These are phyloP conservation scores for Tridacna crocea DNA, from an alignment of 2,888 invertebrate species.

Conservation along the genomic window DNA sequence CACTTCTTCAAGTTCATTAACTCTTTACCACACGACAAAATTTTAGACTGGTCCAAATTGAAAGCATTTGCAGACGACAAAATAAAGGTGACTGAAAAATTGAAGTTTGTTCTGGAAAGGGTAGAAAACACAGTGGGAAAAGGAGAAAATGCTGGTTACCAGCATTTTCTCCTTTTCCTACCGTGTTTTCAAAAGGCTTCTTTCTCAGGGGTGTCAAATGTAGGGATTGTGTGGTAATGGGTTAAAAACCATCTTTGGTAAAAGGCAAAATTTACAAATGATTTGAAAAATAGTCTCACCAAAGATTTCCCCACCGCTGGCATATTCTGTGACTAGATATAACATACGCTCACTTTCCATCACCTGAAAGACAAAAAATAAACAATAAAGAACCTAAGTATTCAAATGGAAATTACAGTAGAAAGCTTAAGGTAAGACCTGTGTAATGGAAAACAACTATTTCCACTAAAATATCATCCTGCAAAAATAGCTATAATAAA, in stretches of 20 bases:
- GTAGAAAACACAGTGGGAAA: background rate
- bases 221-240: no score
- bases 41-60: no score
- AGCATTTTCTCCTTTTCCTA: background rate
- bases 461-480: no score
- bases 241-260: background rate
- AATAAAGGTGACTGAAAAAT: no score
- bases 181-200: background rate
- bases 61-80: no score
- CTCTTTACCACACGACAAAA: no score
- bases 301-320: slow-evolving; percentile 98
- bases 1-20: no score
- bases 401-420: background rate
- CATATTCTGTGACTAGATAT: slow-evolving; percentile 99
- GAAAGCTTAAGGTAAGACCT: background rate
- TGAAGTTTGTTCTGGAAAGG: no score
- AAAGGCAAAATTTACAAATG: background rate
- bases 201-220: no score
- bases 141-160: background rate
- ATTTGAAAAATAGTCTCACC: slow-evolving; percentile 87
- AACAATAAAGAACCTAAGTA: background rate
- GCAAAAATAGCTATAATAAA: no score
- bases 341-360: slow-evolving; percentile 98
- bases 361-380: slow-evolving; percentile 88
- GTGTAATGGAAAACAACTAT: no score